Percentiles rank a stretch among this genome's conserved stretches.
Evolutionary conservation across 2,113 vertebrate genomes (phyloP).

Genomic region (Ranitomeya imitator): DNA sequence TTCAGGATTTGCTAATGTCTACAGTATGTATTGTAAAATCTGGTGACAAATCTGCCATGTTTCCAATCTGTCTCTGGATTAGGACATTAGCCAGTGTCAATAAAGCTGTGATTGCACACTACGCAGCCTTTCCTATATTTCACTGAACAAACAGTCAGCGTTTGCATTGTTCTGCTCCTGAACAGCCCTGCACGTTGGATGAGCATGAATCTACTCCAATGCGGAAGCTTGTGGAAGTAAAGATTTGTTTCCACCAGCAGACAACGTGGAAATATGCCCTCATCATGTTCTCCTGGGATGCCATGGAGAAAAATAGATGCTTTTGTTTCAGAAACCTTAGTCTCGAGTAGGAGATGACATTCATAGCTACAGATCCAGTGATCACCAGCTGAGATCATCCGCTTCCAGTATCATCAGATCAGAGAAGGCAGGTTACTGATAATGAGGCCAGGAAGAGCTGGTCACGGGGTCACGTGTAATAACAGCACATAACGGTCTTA

Average conservation of each 20-base stretch:
- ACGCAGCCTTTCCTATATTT: constrained; percentile 9
- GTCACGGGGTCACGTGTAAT: background rate
- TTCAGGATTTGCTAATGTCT: no score
- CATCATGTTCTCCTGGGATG: background rate
- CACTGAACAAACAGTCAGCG: background rate
- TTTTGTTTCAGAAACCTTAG: background rate
- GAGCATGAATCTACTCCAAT: background rate
- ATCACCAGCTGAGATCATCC: background rate
- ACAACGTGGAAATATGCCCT: constrained; percentile 7
- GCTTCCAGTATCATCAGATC: background rate
- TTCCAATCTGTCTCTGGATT: background rate
- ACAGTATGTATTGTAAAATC: no score
- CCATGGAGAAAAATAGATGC: background rate
- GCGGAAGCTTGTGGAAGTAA: background rate
- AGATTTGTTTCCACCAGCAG: background rate
- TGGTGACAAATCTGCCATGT: background rate
- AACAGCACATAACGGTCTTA: background rate
- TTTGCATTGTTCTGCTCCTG: constrained; percentile 19
- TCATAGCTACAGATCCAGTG: background rate
- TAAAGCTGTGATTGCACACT: background rate
- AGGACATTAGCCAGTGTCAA: constrained; percentile 26
- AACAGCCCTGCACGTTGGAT: background rate
- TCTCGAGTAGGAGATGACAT: background rate
- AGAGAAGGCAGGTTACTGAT: background rate
- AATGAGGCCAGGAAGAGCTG: background rate